Evolutionary conservation across 2,888 invertebrate genomes (phyloP).

Genomic region (Tenthredo amoena): DNA sequence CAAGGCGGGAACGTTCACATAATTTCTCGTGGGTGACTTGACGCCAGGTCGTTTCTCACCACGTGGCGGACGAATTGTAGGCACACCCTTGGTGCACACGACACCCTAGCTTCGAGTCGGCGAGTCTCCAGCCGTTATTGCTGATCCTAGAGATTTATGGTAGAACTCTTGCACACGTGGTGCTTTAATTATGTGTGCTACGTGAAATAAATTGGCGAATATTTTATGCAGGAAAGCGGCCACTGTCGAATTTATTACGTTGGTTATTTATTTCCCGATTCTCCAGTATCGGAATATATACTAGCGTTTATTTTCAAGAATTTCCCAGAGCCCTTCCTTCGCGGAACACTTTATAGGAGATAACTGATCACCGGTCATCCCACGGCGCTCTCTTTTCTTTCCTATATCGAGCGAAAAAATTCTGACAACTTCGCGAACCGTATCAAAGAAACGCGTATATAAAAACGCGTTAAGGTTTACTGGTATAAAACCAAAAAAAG

Average conservation of each 20-base stretch:
- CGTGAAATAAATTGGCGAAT: conserved; percentile 74
- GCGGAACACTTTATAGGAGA: conserved; percentile 30
- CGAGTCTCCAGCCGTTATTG: conserved; percentile 74
- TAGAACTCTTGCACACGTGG: conserved; percentile 74
- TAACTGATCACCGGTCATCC: conserved; percentile 46
- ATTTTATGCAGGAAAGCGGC: conserved; percentile 69
- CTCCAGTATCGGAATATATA: conserved; percentile 56
- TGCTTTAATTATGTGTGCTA: conserved; percentile 75
- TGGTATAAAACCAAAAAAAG: neutral
- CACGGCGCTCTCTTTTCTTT: conserved; percentile 26
- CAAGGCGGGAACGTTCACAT: conserved; percentile 70
- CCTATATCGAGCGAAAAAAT: conserved; percentile 20
- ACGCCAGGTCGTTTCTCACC: conserved; percentile 70
- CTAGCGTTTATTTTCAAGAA: conserved; percentile 27
- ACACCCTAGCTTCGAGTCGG: conserved; percentile 59
- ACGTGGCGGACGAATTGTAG: conserved; percentile 67
- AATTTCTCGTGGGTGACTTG: conserved; percentile 71
- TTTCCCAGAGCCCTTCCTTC: conserved; percentile 4
- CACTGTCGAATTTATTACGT: conserved; percentile 59
- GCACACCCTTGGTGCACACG: conserved; percentile 60
- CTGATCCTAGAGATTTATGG: conserved; percentile 76
- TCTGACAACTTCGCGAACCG: conserved; percentile 42
- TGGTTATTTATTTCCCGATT: conserved; percentile 55
- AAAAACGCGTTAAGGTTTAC: neutral
- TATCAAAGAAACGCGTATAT: conserved; percentile 17